Evolutionary conservation across 2,888 invertebrate genomes (phyloP), one percentile per base, ranked within the genome.

Genomic region (Ceraclea dissimilis): DNA sequence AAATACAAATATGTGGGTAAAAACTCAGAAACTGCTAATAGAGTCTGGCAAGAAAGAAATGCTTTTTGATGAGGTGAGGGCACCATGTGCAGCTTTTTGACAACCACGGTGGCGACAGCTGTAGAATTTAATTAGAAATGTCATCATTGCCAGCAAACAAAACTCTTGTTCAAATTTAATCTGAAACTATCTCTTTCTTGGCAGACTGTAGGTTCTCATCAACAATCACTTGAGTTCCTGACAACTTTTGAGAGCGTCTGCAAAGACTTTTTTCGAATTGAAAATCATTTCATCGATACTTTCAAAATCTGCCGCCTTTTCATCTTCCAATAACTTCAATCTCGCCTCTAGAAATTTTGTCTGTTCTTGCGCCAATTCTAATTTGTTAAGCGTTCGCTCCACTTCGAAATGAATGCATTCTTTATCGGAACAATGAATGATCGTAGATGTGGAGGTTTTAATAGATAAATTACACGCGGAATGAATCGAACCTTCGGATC

Each of bases 321-420:
- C 85, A 60, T 80, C 79, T 63, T 81, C 80, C 31, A 84, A 74
- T 67, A 84, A 81, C 64, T 79, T 79, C 39, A 86, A 67, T 66
- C 82, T 78, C 44, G 82, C 80, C 66, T 82, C 80, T 66, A 86
- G 70, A 17, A 83, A 80, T 66, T 83, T 80, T 44, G 84, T 73
- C 64, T 82, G 83, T 68, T 86, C 85, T 64, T 85, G 80, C 0
- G 84, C 76, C 54, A 86, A 68, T 66, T 83, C 83, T 53, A 85
- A 67, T 65, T 72, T 76, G 62, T 67, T 76, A 66, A 70, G 74
- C 10, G 76, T 64, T 54, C 73, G 75, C 22, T 75, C 75, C 65
- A 69, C 73, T 49, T 75, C 75, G 5, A 74, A 62, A 46, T 56
- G 54, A n/a, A 73, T 73, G 20, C 67, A 66, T 21, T 56, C 65